phyloP scores from a whole-genome alignment of 2,888 invertebrate genomes.

The Parascotia fuliginaria region DNA sequence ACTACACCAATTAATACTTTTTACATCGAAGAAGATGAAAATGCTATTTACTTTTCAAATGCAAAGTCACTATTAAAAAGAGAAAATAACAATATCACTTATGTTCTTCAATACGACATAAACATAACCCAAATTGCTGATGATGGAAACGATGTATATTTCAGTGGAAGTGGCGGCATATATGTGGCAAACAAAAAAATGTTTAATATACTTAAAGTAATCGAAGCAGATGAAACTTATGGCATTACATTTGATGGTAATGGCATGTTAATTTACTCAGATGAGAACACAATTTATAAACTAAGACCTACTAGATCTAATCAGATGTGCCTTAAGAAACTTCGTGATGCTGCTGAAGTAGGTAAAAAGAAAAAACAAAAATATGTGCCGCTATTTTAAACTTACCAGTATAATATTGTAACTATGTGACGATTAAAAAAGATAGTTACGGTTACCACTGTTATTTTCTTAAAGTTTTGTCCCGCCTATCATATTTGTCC shows the following conservation, averaged over 20 bases:
- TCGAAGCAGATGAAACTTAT: neutral
- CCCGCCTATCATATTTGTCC: no score
- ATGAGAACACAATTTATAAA: slow-evolving; percentile 1
- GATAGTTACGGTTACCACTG: no score
- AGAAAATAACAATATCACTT: neutral
- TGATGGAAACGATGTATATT: slow-evolving; percentile 1
- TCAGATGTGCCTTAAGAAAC: neutral
- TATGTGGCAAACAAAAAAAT: slow-evolving; percentile 1
- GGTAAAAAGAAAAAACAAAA: no score
- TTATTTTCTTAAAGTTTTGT: no score
- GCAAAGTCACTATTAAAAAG: neutral
- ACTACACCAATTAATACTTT: neutral
- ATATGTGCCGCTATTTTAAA: no score
- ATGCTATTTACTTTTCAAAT: slow-evolving; percentile 1
- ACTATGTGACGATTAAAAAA: no score
- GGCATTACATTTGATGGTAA: slow-evolving; percentile 1
- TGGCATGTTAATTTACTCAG: slow-evolving; percentile 3
- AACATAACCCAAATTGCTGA: slow-evolving; percentile 1
- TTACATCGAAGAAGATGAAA: neutral
- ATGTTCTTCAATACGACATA: neutral
- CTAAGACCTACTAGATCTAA: neutral
- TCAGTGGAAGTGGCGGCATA: slow-evolving; percentile 3
- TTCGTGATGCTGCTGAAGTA: neutral
- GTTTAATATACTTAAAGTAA: neutral
- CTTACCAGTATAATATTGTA: no score